A percentile compares a stretch with the other conserved stretches of the same genome.
phyloP scores from a whole-genome alignment of 2,113 vertebrate genomes.

The Rhea americana region DNA sequence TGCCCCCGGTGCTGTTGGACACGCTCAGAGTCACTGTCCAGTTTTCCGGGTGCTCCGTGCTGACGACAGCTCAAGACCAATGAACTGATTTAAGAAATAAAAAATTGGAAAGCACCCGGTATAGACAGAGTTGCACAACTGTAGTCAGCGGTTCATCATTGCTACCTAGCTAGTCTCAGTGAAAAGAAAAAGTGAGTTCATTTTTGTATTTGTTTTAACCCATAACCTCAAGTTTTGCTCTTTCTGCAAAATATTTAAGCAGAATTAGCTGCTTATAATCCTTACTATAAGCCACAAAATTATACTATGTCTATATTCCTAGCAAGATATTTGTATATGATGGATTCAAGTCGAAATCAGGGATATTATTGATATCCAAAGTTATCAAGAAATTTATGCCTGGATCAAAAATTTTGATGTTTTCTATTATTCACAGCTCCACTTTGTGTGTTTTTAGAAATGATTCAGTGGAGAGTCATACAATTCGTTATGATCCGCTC shows the following conservation, averaged over 20 bases:
- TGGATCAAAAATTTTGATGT: background rate
- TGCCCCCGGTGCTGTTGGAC: background rate
- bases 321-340: background rate
- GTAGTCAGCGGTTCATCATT: accelerated
- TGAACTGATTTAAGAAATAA: background rate
- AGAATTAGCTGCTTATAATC: background rate
- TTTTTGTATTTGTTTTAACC: background rate
- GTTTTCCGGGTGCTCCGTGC: background rate
- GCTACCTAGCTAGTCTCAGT: background rate
- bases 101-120: background rate
- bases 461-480: background rate
- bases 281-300: background rate
- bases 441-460: constrained; percentile 54
- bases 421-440: background rate
- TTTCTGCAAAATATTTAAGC: background rate
- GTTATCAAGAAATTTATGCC: background rate
- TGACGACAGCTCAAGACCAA: background rate
- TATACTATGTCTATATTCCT: background rate
- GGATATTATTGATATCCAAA: background rate
- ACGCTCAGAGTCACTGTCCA: background rate
- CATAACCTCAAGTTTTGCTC: background rate
- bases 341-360: background rate
- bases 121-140: background rate
- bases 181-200: background rate
- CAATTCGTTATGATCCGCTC: constrained; percentile 5